phyloP scores from a whole-genome alignment of 2,888 invertebrate species.

The Oligia strigilis region DNA sequence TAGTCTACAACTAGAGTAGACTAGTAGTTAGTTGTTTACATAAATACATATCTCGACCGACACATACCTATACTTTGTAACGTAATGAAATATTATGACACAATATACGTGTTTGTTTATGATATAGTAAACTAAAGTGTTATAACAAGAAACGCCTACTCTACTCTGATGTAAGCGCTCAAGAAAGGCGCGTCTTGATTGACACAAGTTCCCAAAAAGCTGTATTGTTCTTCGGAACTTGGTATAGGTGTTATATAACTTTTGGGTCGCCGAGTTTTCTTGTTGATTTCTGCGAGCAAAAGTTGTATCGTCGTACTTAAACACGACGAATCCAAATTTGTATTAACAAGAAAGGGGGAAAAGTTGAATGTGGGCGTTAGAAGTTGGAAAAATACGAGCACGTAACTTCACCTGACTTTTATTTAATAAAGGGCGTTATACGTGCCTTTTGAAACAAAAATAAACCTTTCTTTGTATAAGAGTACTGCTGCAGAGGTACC shows the following conservation, averaged over 20 bases:
- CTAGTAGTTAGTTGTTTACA: not conserved
- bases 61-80: not conserved
- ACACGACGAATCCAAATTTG: conserved; percentile 60
- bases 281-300: conserved; percentile 69
- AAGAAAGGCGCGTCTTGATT: conserved; percentile 67
- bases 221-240: conserved; percentile 73
- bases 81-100: conserved; percentile 1
- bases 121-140: conserved; percentile 17
- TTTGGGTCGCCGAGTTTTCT: conserved; percentile 72
- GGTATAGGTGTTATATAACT: conserved; percentile 78
- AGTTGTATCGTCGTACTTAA: conserved; percentile 69
- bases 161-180: conserved; percentile 40
- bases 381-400: conserved; percentile 44
- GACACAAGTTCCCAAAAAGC: conserved; percentile 71
- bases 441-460: conserved; percentile 42
- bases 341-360: conserved; percentile 59
- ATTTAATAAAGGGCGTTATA: conserved; percentile 44
- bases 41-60: not conserved
- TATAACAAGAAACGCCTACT: conserved; percentile 23
- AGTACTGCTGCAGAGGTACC: not conserved
- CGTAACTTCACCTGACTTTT: conserved; percentile 39
- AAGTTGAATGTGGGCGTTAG: conserved; percentile 38
- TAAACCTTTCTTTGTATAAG: conserved; percentile 9
- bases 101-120: not conserved
- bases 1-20: not conserved